These are phyloP conservation scores for Drosophila watanabei DNA, from an alignment of 1,140 invertebrate species.

Conservation along the genomic window DNA sequence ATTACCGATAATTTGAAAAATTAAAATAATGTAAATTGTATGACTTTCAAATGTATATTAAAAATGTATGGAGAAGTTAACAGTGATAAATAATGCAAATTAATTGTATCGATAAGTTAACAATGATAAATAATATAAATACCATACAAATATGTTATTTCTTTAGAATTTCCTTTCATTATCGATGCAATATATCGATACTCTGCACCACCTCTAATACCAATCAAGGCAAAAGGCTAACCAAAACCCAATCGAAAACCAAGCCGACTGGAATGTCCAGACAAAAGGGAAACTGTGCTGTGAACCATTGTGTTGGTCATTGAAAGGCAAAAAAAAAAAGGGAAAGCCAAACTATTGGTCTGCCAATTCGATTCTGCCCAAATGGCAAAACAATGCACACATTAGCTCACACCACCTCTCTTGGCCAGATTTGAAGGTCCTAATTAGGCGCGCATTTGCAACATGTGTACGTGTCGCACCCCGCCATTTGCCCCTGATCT, in stretches of 20 bases:
- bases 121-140: neutral
- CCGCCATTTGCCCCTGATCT: neutral
- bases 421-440: conserved; percentile 16
- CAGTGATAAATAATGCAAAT: too few species aligned
- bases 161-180: too few species aligned
- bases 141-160: neutral
- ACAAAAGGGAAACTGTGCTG: conserved; percentile 20
- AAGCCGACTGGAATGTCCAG: conserved; percentile 18
- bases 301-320: conserved; percentile 1
- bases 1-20: too few species aligned
- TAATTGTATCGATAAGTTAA: neutral
- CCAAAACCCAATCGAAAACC: conserved; percentile 5
- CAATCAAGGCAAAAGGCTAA: conserved; percentile 13
- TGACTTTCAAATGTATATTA: too few species aligned
- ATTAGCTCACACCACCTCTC: conserved; percentile 17
- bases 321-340: neutral
- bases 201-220: neutral
- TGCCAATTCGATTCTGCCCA: conserved; percentile 16
- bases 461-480: conserved; percentile 27
- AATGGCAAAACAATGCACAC: conserved; percentile 35
- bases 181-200: neutral
- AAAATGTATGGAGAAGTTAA: too few species aligned
- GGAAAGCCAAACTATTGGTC: conserved; percentile 5
- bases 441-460: conserved; percentile 65
- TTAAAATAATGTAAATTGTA: too few species aligned